A percentile compares a stretch with the other conserved stretches of the same genome.
phyloP scores from a whole-genome alignment of 2,113 vertebrate genomes.

The Trochalopteron elliotii region DNA sequence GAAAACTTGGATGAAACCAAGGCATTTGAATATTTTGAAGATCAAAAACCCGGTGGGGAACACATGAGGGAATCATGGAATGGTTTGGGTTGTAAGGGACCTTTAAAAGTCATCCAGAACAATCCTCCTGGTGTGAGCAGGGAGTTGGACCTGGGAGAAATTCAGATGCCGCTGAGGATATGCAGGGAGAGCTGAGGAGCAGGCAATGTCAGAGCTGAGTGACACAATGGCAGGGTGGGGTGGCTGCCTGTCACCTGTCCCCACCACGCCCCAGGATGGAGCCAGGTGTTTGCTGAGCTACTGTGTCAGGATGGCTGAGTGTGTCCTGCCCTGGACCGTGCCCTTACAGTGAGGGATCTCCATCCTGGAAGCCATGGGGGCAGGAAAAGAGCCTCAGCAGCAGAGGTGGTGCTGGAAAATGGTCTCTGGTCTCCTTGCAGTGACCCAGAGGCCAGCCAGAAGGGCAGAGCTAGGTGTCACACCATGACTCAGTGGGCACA shows the following conservation, averaged over 20 bases:
- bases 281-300: neutral
- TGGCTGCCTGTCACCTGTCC: neutral
- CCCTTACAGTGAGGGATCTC: neutral
- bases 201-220: neutral
- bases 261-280: accelerated
- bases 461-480: neutral
- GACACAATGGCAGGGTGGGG: neutral
- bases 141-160: neutral
- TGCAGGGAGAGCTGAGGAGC: neutral
- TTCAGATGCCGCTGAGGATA: accelerated
- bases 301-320: neutral
- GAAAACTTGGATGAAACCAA: neutral
- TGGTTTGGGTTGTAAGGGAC: neutral
- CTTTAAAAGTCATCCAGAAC: neutral
- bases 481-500: neutral
- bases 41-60: neutral
- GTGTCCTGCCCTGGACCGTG: accelerated
- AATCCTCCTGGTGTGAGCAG: neutral
- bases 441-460: neutral
- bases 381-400: neutral
- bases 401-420: too few species aligned
- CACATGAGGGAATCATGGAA: accelerated
- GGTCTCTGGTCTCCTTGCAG: neutral
- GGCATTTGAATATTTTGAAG: neutral
- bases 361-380: neutral